Evolutionary conservation across 1,140 invertebrate species (phyloP).

Genomic region (Mercenaria mercenaria): DNA sequence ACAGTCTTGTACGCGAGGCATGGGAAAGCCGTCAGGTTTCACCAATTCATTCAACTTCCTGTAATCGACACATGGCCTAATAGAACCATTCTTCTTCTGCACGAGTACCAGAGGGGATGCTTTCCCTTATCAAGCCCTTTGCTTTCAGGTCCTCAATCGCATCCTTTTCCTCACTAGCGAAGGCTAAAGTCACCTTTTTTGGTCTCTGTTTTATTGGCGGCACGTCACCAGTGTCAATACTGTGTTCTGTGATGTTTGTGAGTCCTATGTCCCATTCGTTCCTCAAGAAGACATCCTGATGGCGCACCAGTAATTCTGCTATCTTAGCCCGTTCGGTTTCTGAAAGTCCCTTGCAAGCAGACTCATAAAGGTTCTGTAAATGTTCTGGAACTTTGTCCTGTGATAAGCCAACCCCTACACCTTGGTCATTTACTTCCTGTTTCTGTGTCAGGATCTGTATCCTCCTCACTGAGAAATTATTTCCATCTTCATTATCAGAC

Average conservation of each 20-base stretch:
- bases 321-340: not conserved
- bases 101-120: conserved; percentile 3
- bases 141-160: too few species aligned
- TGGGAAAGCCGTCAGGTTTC: not conserved
- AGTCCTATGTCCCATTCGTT: conserved; percentile 14
- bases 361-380: too few species aligned
- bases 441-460: not conserved
- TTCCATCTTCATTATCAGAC: not conserved
- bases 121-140: too few species aligned
- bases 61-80: conserved; percentile 37
- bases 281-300: not conserved
- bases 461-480: not conserved
- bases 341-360: too few species aligned
- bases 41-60: not conserved
- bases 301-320: not conserved
- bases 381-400: too few species aligned
- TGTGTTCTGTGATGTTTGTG: not conserved
- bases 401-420: too few species aligned
- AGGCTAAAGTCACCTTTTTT: too few species aligned
- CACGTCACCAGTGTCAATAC: conserved; percentile 45
- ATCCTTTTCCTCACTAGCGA: too few species aligned
- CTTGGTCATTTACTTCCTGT: too few species aligned
- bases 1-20: conserved; percentile 32
- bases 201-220: conserved; percentile 33
- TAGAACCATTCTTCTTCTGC: not conserved